Evolutionary conservation across 2,113 vertebrate species (phyloP), one percentile per base, ranked within the genome.

Genomic region (Arenaria interpres): DNA sequence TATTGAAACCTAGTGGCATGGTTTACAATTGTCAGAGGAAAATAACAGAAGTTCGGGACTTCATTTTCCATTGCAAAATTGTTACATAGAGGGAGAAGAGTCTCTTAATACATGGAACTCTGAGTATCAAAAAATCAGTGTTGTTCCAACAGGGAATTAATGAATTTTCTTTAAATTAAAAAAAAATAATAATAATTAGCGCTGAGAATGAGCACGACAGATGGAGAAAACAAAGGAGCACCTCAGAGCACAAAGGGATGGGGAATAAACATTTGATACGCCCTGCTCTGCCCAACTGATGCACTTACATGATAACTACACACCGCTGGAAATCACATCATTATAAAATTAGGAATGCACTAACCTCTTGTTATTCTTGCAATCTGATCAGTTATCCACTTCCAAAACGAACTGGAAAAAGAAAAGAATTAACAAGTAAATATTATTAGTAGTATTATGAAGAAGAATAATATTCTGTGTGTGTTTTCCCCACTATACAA

Each of bases 361-460:
- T 95, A 27, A 98, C 98, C 98, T 98, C 98, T 97, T 32, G 96
- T 15, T 94, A 98, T 89, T 89, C 97, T 96, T 95, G 96, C 80
- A 94, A 98, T 68, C 85, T 97, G 98, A 94, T 97, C 72, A 93
- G 97, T 97, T 75, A 98, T 82, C 98, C 98, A 97, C 97, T 56
- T 97, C 98, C 98, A 98, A 96, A 98, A 97, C 2, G 97, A 98
- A 98, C 98, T 98, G 96, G 63, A 95, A 93, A 93, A 74, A 88
- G 60, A 71, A 90, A 79, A 97, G 35, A 96, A 51, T 69, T 4
- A 48, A 46, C 45, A 94, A 53, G 25, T 33, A 60, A 85, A 24
- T 16, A 7, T 23, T 20, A 25, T 7, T 10, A 7, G 25, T 15
- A 25, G 28, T 21, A 21, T 3, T 41, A 41, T 41, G 41, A 41